Conservation (phyloP, 2,113 vertebrate genomes). For the Benitochromis conjunctus region DNA sequence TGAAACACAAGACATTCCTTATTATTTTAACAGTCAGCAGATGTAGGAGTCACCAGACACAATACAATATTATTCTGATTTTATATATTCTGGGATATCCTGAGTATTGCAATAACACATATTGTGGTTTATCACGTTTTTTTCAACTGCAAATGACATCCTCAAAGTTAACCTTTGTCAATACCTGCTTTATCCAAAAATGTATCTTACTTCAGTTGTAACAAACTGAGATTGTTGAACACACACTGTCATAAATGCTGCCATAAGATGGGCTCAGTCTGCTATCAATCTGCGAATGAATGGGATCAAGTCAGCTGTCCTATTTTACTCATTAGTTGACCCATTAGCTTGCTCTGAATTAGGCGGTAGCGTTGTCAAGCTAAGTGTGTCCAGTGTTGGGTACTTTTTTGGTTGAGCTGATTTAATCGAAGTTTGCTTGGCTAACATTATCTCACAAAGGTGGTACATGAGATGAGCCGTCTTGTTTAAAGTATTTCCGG, state of each 20-base stretch:
- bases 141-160: background rate
- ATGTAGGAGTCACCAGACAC: background rate
- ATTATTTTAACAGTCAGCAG: background rate
- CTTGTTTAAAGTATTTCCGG: background rate
- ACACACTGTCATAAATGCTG: background rate
- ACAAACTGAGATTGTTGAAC: background rate
- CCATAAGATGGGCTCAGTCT: background rate
- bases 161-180: background rate
- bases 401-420: background rate
- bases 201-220: background rate
- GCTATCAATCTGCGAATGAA: background rate
- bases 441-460: background rate
- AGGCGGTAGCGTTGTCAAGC: background rate
- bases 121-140: background rate
- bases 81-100: background rate
- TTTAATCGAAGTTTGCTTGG: background rate
- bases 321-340: background rate
- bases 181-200: background rate
- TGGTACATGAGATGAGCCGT: background rate
- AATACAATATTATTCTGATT: background rate
- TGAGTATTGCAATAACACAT: background rate
- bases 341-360: background rate
- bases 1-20: constrained; percentile 5
- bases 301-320: background rate
- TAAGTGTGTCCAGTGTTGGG: background rate